These are phyloP conservation scores for Pimpla rufipes DNA, from an alignment of 2,888 invertebrate genomes.

Conservation along the genomic window DNA sequence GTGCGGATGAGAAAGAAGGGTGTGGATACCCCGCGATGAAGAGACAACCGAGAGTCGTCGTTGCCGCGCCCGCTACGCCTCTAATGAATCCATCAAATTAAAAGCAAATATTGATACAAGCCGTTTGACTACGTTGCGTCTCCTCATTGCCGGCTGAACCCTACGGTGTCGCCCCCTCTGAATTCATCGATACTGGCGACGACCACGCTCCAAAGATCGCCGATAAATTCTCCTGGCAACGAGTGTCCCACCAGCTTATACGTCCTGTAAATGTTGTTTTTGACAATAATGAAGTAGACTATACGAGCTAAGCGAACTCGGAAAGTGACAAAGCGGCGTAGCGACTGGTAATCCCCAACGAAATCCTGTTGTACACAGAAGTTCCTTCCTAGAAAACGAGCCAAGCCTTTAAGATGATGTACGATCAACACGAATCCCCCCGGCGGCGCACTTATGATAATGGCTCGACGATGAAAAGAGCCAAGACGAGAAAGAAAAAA, in stretches of 20 bases:
- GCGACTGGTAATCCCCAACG: slow-evolving; percentile 53
- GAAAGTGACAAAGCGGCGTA: slow-evolving; percentile 11
- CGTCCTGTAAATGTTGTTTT: slow-evolving; percentile 31
- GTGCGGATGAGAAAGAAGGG: slow-evolving; percentile 40
- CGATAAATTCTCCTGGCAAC: slow-evolving; percentile 21
- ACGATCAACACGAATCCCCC: slow-evolving; percentile 65
- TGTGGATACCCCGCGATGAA: slow-evolving; percentile 26
- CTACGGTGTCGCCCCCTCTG: slow-evolving; percentile 17
- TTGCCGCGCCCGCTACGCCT: slow-evolving; percentile 37
- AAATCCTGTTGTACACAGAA: slow-evolving; percentile 49
- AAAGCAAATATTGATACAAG: slow-evolving; percentile 73
- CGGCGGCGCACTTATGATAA: slow-evolving; percentile 51
- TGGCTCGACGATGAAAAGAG: slow-evolving; percentile 25
- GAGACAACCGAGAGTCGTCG: slow-evolving; percentile 29
- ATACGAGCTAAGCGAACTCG: neutral
- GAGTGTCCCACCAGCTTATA: slow-evolving; percentile 23
- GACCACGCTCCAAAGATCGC: slow-evolving; percentile 44
- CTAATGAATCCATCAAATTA: slow-evolving; percentile 74
- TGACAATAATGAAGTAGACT: slow-evolving; percentile 24
- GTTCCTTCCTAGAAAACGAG: slow-evolving; percentile 24
- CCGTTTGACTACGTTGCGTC: slow-evolving; percentile 32
- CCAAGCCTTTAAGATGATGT: slow-evolving; percentile 63
- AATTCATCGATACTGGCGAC: slow-evolving; percentile 66
- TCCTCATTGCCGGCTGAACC: slow-evolving; percentile 13
- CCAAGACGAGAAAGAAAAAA: too few species aligned